Conservation (phyloP, 2,888 invertebrate species). For the Callosobruchus maculatus region DNA sequence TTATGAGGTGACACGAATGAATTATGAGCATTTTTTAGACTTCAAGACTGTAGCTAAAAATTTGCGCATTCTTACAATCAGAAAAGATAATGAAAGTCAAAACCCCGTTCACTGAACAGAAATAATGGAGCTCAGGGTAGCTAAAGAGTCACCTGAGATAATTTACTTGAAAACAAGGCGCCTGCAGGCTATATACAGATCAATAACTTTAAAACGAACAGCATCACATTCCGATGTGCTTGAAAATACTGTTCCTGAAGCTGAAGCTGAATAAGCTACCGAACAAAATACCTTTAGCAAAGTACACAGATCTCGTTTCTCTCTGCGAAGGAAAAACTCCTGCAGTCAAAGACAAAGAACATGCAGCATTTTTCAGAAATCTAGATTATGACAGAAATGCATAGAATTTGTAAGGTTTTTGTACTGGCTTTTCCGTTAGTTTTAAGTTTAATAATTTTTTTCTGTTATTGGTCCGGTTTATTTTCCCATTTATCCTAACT, state of each 20-base stretch:
- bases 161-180: neutral
- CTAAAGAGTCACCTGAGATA: neutral
- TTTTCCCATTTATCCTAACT: neutral
- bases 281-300: neutral
- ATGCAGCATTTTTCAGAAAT: neutral
- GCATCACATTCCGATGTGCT: neutral
- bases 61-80: conserved; percentile 5
- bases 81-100: conserved; percentile 1
- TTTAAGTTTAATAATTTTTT: neutral
- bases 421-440: neutral
- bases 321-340: too few species aligned
- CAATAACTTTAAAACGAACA: conserved; percentile 1
- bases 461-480: neutral
- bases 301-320: neutral
- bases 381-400: neutral
- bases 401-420: neutral
- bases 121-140: conserved; percentile 1
- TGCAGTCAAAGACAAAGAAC: too few species aligned
- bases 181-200: neutral
- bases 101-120: conserved; percentile 4
- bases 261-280: neutral
- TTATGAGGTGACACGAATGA: conserved; percentile 10
- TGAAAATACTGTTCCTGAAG: neutral
- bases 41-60: conserved; percentile 11
- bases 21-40: conserved; percentile 7